Percentiles rank a stretch among this genome's conserved stretches.
Conservation (phyloP, 1,140 invertebrate species). For the Agrypnia vestita region DNA sequence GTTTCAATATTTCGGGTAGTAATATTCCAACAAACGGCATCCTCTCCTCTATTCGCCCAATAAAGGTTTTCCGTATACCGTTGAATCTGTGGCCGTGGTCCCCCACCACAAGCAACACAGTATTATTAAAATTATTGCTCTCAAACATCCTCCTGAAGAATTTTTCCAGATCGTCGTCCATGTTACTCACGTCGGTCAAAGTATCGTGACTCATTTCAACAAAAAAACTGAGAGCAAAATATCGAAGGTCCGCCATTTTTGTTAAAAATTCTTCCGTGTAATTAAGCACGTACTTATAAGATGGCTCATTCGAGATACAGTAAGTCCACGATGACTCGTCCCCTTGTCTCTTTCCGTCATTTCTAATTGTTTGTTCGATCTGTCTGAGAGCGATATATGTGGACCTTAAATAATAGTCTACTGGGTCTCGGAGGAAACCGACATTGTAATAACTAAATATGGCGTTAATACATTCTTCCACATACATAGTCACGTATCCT, state of each 20-base stretch:
- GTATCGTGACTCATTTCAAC: slow-evolving; percentile 60
- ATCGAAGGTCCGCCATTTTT: slow-evolving; percentile 55
- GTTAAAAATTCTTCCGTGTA: slow-evolving; percentile 59
- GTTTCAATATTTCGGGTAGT: slow-evolving; percentile 78
- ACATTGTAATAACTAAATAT: slow-evolving; percentile 53
- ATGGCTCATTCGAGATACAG: slow-evolving; percentile 56
- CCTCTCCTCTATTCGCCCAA: slow-evolving; percentile 85
- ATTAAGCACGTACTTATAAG: slow-evolving; percentile 58
- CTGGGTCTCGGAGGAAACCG: slow-evolving; percentile 54
- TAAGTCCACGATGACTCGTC: slow-evolving; percentile 54
- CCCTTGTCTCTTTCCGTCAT: slow-evolving; percentile 52
- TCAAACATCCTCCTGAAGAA: slow-evolving; percentile 70
- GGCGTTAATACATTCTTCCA: slow-evolving; percentile 56
- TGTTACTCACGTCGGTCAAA: slow-evolving; percentile 58
- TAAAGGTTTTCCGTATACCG: slow-evolving; percentile 78
- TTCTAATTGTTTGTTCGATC: slow-evolving; percentile 36
- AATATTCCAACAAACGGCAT: slow-evolving; percentile 82
- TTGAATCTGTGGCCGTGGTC: slow-evolving; percentile 89
- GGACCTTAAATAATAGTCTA: slow-evolving; percentile 57
- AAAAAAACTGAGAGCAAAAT: slow-evolving; percentile 58
- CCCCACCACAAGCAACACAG: slow-evolving; percentile 85
- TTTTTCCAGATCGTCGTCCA: slow-evolving; percentile 68
- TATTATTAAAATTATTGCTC: slow-evolving; percentile 80
- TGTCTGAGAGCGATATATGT: slow-evolving; percentile 51
- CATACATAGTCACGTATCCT: slow-evolving; percentile 75